These are phyloP conservation scores for Diogma glabrata DNA, from an alignment of 2,888 invertebrate genomes.

Conservation along the genomic window DNA sequence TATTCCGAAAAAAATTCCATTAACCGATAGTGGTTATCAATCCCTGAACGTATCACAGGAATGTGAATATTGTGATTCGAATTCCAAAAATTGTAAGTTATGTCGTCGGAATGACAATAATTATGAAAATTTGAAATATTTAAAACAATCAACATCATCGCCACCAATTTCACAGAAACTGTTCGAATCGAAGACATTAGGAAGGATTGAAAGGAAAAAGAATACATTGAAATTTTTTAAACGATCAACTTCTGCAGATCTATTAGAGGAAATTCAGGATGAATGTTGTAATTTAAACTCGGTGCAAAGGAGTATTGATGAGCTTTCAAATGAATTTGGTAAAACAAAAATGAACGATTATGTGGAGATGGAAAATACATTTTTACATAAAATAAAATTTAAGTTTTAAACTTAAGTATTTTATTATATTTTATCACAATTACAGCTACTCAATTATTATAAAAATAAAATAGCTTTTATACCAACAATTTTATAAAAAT, in stretches of 20 bases:
- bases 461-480: not conserved
- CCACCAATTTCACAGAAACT: too few relatives aligned
- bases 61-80: not conserved
- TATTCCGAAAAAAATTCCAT: conserved; percentile 1
- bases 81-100: too few relatives aligned
- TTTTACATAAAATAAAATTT: conserved; percentile 9
- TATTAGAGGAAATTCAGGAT: not conserved
- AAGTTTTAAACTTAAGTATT: not conserved
- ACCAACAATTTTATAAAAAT: not conserved
- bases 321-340: not conserved
- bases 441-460: not conserved
- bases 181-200: not conserved
- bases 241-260: conserved; percentile 4
- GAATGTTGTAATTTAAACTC: too few relatives aligned
- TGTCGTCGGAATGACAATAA: too few relatives aligned
- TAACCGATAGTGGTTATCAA: conserved; percentile 4
- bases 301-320: too few relatives aligned
- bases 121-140: too few relatives aligned
- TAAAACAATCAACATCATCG: not conserved
- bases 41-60: not conserved
- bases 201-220: not conserved
- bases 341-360: conserved; percentile 7
- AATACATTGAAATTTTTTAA: too few relatives aligned
- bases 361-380: conserved; percentile 3
- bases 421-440: not conserved